Conservation (phyloP, 2,113 vertebrate genomes). For the Pseudorhombus dupliciocellatus region DNA sequence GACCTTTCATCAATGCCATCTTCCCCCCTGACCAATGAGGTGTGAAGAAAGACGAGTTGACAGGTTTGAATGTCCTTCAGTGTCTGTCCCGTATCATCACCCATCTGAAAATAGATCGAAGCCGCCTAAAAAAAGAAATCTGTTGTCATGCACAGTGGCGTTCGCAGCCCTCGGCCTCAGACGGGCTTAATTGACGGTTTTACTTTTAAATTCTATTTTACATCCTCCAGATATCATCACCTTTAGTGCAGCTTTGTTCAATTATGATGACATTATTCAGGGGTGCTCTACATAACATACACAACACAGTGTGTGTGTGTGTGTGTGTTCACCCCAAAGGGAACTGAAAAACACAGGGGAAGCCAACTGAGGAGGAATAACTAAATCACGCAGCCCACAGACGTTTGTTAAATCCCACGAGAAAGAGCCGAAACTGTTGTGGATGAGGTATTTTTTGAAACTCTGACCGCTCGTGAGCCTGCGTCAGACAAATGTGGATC, state of each 20-base stretch:
- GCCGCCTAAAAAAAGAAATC: slow-evolving; percentile 64
- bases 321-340: slow-evolving; percentile 42
- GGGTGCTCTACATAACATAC: neutral
- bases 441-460: slow-evolving; percentile 8
- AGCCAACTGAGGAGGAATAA: slow-evolving; percentile 67
- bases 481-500: slow-evolving; percentile 41
- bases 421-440: slow-evolving; percentile 40
- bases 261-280: neutral
- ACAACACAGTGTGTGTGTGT: too few relatives aligned
- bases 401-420: slow-evolving; percentile 64
- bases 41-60: slow-evolving; percentile 65
- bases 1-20: slow-evolving; percentile 67
- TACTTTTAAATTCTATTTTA: neutral
- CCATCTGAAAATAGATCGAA: slow-evolving; percentile 70
- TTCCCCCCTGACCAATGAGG: slow-evolving; percentile 62
- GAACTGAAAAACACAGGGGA: slow-evolving; percentile 53
- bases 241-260: too few relatives aligned
- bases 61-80: slow-evolving; percentile 73
- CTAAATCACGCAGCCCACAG: slow-evolving; percentile 66
- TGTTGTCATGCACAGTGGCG: slow-evolving; percentile 45
- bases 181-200: slow-evolving; percentile 16
- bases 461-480: slow-evolving; percentile 36
- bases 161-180: slow-evolving; percentile 29
- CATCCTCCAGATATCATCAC: neutral
- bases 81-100: slow-evolving; percentile 68